phyloP scores from a whole-genome alignment of 1,140 invertebrate genomes.

The Drosophila persimilis region DNA sequence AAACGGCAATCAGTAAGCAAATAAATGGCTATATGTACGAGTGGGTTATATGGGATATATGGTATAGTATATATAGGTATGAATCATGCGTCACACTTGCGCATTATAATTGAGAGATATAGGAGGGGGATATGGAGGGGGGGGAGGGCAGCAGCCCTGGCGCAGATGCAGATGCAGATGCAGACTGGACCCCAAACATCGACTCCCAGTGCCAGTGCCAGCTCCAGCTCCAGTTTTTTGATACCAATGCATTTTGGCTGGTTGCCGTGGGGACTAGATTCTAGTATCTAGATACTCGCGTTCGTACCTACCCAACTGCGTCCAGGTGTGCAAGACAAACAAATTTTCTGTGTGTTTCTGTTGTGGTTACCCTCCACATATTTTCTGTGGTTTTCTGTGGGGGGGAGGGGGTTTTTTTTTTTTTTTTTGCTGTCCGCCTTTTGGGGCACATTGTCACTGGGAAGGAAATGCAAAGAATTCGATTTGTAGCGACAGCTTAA shows the following conservation, averaged over 20 bases:
- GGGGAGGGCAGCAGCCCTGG: conserved; percentile 2
- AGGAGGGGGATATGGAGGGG: conserved; percentile 4
- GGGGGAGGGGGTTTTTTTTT: background rate
- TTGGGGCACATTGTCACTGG: conserved; percentile 19
- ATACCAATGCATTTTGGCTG: conserved; percentile 52
- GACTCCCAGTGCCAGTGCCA: conserved; percentile 26
- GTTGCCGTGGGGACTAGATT: conserved; percentile 61
- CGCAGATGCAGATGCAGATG: conserved; percentile 38
- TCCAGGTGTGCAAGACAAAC: conserved; percentile 66
- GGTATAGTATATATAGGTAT: conserved; percentile 27
- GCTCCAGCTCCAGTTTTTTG: conserved; percentile 36
- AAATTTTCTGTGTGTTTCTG: conserved; percentile 51
- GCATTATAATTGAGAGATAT: conserved; percentile 66
- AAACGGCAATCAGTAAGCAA: conserved; percentile 22
- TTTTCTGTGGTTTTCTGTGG: background rate
- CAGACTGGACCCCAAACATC: conserved; percentile 16
- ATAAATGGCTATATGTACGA: conserved; percentile 29
- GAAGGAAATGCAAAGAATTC: conserved; percentile 41
- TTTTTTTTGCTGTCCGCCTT: background rate
- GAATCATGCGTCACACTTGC: conserved; percentile 76
- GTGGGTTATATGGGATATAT: conserved; percentile 17
- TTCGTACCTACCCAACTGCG: conserved; percentile 26
- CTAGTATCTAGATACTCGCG: conserved; percentile 67
- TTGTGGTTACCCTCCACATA: conserved; percentile 6
- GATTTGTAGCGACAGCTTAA: conserved; percentile 58